Evolutionary conservation across 2,113 vertebrate genomes (phyloP).

Genomic region (Capreolus pygargus): DNA sequence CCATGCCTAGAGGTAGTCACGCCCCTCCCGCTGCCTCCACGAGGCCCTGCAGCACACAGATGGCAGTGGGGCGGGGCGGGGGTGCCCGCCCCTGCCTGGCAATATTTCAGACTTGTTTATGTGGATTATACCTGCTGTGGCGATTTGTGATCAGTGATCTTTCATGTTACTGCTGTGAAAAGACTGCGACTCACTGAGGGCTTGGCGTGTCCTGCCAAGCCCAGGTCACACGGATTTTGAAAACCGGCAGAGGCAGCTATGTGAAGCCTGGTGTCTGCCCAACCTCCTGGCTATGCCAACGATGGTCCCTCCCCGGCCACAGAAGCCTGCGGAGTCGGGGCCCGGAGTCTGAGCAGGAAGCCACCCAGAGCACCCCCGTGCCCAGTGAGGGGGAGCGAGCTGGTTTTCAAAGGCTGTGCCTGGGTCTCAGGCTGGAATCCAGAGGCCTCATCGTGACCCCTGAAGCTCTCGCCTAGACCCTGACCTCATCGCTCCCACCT

Average conservation of each 20-base stretch:
- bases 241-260: rapidly evolving
- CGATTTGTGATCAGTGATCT: not conserved
- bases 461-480: not conserved
- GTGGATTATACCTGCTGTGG: not conserved
- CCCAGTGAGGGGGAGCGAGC: too few relatives aligned
- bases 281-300: not conserved
- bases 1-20: not conserved
- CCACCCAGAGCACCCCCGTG: rapidly evolving
- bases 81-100: not conserved
- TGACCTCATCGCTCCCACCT: too few relatives aligned
- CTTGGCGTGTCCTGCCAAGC: not conserved
- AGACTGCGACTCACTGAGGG: not conserved
- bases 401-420: not conserved
- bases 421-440: not conserved
- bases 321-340: rapidly evolving
- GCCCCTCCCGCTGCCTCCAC: too few relatives aligned
- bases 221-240: not conserved
- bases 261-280: not conserved
- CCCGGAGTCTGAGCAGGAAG: not conserved
- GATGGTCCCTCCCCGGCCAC: rapidly evolving
- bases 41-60: not conserved
- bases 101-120: not conserved
- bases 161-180: not conserved
- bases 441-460: not conserved
- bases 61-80: rapidly evolving